phyloP scores from a whole-genome alignment of 2,888 invertebrate species.

The Molorchus minor region DNA sequence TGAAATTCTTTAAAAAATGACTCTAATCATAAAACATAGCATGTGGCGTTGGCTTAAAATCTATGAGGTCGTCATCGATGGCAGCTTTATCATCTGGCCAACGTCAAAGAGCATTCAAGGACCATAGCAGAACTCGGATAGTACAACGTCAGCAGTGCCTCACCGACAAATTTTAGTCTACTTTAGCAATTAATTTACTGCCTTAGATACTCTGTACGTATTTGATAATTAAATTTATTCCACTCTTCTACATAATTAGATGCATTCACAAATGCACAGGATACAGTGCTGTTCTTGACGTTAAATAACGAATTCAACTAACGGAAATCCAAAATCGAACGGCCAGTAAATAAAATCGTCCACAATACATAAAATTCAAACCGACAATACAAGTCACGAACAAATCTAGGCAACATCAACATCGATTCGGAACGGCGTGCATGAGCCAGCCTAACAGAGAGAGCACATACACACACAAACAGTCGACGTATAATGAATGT shows the following conservation, averaged over 20 bases:
- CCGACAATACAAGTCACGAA: constrained; percentile 49
- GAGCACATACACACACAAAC: constrained; percentile 43
- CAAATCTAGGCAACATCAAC: constrained; percentile 53
- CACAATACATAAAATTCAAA: constrained; percentile 42
- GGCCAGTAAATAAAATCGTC: constrained; percentile 40
- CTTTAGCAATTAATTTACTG: too few relatives aligned
- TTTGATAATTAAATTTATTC: not conserved
- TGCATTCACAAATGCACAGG: constrained; percentile 18
- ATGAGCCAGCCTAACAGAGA: constrained; percentile 39
- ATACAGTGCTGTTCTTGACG: constrained; percentile 13
- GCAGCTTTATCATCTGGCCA: too few relatives aligned
- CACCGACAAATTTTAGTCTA: too few relatives aligned
- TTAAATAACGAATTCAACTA: constrained; percentile 19
- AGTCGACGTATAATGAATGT: constrained; percentile 59
- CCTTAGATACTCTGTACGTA: too few relatives aligned
- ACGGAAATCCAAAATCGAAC: constrained; percentile 36
- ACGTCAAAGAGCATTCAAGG: too few relatives aligned
- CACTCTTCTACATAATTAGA: constrained; percentile 9
- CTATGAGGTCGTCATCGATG: too few relatives aligned
- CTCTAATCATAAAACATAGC: too few relatives aligned
- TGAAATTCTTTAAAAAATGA: too few relatives aligned
- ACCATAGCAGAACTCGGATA: too few relatives aligned
- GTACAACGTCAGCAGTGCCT: too few relatives aligned
- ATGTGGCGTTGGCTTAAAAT: too few relatives aligned
- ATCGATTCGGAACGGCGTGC: constrained; percentile 40